These are phyloP conservation scores for Ranitomeya variabilis DNA, from an alignment of 2,113 vertebrate species.

Conservation along the genomic window DNA sequence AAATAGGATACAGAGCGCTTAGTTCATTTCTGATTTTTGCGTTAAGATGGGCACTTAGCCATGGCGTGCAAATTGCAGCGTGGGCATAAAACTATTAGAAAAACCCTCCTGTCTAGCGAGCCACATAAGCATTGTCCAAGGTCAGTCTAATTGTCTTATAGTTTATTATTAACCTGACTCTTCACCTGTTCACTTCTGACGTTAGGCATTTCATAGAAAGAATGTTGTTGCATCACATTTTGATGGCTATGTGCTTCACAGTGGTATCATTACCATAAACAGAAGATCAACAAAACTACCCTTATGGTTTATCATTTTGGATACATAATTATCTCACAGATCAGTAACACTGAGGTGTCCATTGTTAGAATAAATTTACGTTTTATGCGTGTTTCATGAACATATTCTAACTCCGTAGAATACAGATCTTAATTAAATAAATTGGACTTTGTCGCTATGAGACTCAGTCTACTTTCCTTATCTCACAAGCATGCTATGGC, in stretches of 20 bases:
- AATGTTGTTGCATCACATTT: conserved; percentile 21
- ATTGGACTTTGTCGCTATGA: neutral
- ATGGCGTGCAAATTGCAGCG: conserved; percentile 1
- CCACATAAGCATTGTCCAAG: neutral
- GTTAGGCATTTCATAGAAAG: neutral
- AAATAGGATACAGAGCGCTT: neutral
- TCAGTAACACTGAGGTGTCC: neutral
- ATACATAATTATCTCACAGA: neutral
- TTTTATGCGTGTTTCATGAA: too few species aligned
- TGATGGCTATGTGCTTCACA: neutral
- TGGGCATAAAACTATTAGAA: neutral
- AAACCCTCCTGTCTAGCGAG: neutral
- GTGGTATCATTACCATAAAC: neutral
- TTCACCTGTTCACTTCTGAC: neutral
- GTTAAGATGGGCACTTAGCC: neutral
- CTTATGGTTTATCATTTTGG: neutral
- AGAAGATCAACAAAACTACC: neutral
- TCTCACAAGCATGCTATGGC: too few species aligned
- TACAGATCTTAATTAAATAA: neutral
- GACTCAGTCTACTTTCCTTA: too few species aligned
- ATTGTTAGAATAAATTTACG: neutral
- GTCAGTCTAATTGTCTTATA: neutral
- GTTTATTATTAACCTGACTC: conserved; percentile 38
- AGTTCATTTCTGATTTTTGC: neutral
- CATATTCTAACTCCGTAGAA: neutral